Percentiles rank a stretch among this genome's conserved stretches.
Conservation (phyloP, 92 coral and sea anemone genomes). For the Porites lobata region DNA sequence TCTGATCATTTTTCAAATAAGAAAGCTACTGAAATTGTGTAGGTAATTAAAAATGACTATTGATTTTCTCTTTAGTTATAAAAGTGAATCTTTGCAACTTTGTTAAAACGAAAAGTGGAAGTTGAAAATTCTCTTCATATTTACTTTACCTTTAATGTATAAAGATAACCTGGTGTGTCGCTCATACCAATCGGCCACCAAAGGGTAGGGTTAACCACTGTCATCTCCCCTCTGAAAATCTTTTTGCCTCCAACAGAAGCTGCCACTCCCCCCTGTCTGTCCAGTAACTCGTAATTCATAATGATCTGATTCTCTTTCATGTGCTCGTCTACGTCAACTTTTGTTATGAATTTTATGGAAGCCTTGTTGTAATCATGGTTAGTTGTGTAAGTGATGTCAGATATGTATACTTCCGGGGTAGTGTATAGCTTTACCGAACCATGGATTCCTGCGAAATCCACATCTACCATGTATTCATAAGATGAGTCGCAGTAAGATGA, state of each 20-base stretch:
- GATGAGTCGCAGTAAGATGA: constrained; percentile 27
- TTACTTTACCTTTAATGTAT: constrained; percentile 79
- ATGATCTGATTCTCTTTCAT: constrained; percentile 45
- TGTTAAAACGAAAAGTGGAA: no score
- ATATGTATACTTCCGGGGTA: constrained; percentile 55
- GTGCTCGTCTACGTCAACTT: constrained; percentile 37
- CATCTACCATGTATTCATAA: background rate
- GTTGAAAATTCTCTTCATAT: background rate
- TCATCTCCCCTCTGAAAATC: constrained; percentile 72
- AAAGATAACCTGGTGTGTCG: constrained; percentile 83
- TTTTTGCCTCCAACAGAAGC: constrained; percentile 73
- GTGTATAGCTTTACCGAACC: constrained; percentile 71
- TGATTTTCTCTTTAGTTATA: no score
- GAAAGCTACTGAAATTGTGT: no score
- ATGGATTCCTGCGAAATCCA: constrained; percentile 78
- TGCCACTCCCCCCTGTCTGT: constrained; percentile 64
- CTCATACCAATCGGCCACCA: constrained; percentile 98
- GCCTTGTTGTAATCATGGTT: constrained; percentile 59
- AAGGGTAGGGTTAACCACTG: constrained; percentile 69
- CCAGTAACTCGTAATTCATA: constrained; percentile 84
- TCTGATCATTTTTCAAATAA: no score
- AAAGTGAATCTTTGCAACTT: no score
- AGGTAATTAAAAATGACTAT: no score
- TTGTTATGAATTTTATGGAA: constrained; percentile 54
- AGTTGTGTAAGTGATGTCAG: constrained; percentile 65